Evolutionary conservation across 2,888 invertebrate genomes (phyloP).

Genomic region (Melanophora roralis): DNA sequence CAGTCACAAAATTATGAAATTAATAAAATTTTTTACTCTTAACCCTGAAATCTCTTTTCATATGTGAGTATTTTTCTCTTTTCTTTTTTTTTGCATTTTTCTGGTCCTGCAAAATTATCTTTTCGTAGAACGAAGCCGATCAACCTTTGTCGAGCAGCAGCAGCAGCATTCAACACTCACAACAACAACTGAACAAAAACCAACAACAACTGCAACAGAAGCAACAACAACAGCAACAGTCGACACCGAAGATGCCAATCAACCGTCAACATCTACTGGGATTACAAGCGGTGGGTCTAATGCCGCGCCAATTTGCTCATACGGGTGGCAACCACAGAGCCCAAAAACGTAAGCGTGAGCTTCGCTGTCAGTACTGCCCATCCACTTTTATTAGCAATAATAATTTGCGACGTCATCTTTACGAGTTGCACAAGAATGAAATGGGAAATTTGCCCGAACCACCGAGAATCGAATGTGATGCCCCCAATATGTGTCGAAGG

Average conservation of each 20-base stretch:
- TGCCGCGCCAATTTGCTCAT: conserved; percentile 69
- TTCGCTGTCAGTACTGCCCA: conserved; percentile 76
- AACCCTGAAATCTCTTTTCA: conserved; percentile 53
- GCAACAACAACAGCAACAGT: conserved; percentile 66
- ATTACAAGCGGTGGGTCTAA: conserved; percentile 73
- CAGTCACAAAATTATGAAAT: conserved; percentile 73
- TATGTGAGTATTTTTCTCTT: conserved; percentile 53
- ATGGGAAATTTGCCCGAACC: conserved; percentile 72
- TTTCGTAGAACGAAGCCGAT: conserved; percentile 60
- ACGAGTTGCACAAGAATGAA: conserved; percentile 76
- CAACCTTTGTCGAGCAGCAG: conserved; percentile 48
- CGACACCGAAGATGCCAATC: conserved; percentile 67
- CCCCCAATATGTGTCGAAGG: conserved; percentile 72
- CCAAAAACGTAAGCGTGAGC: conserved; percentile 75
- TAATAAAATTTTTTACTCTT: conserved; percentile 28
- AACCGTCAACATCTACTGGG: conserved; percentile 71
- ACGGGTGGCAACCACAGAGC: conserved; percentile 60
- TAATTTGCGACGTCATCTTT: conserved; percentile 76
- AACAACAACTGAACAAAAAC: conserved; percentile 49
- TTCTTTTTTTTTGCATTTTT: conserved; percentile 10
- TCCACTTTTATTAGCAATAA: conserved; percentile 77
- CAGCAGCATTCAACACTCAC: conserved; percentile 34
- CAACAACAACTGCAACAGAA: conserved; percentile 36
- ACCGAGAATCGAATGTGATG: conserved; percentile 73
- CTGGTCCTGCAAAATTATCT: too few relatives aligned